Evolutionary conservation across 1,140 invertebrate genomes (phyloP), one percentile per base, ranked within the genome.

Genomic region (Sycophaga agraensis): DNA sequence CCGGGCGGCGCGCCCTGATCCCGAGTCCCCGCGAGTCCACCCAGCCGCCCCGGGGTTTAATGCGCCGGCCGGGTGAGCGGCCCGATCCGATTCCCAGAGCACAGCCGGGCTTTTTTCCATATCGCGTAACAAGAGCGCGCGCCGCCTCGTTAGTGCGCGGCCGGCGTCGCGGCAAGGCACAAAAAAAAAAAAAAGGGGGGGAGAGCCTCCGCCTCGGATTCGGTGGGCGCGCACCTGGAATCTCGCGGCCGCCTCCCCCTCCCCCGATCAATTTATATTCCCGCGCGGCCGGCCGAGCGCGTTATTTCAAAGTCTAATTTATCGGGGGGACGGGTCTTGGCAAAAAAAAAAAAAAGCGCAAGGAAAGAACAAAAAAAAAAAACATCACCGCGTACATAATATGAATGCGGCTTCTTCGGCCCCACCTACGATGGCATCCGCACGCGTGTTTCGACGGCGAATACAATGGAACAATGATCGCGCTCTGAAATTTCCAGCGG

Each of bases 391-490:
- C 4, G 28, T 31, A 31, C 11, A 31, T 31, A 31, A 31, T 31
- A 31, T 31, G 28, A 11, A 9, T 43, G 19, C 42, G 3, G 16
- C 42, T 43, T n/a, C 4, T n/a, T n/a, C 5, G 16, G 16, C 42
- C 19, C 17, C 12, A 43, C 19, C 14, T 24, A 21, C 16, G 12
- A 17, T 12, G 31, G 39, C 17, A 16, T 17, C 39, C 21, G 31
- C 26, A 19, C 42, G 42, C 42, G 42, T 24, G 16, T 48, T 48
- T 42, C 51, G 51, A 55, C 43, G 16, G 26, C 55, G 48, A 59
- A 64, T 58, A 64, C 55, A 64, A 64, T 64, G 55, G 55, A 64
- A 64, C 62, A 59, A 64, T 64, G 54, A 58, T 39, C 39, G 14
- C 39, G 58, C n/a, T 39, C 8, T 48, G n/a, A 42, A 49, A 37